Base-by-base conservation (phyloP, 2,113 vertebrate species). In the Chaetura pelagica region DNA sequence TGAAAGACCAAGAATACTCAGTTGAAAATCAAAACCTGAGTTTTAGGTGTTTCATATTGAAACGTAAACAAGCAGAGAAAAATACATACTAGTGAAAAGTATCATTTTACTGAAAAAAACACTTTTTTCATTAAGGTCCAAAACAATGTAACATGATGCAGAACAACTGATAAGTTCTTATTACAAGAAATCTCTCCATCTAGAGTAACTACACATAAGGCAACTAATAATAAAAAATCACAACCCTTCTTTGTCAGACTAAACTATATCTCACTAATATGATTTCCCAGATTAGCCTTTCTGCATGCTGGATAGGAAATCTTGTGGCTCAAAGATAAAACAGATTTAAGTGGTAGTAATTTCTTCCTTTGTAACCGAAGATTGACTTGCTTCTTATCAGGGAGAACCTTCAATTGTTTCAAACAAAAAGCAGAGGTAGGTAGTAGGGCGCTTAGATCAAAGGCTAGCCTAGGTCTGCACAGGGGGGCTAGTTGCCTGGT, bases 371-470 rank as follows among this genome's bases (percentile, higher is more conserved):
- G 79, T 96, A 97, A 96, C 95, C 88, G 86, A 95, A 96, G 95
- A 96, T 80, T 96, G 88, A 83, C 94, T 96, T 88, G 61, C 40
- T 78, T 16, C 95, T 97, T 97, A 97, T 97, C 97, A 96, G 95
- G 49, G 84, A 90, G 82, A 90, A 82, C 86, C 59, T 92, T 67
- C 95, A 92, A 94, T 90, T 82, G 84, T 90, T 94, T 96, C 89
- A 92, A 93, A 94, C 89, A 84, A 91, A 92, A 92, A 95, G 74
- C 93, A 96, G 93, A 89, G 72, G 54, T 94, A 80, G 89, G 87
- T 95, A 88, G 77, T 83, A 46, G 89, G 93, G 81, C 81, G 89
- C 55, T 62, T 59, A 92, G 87, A 97, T 97, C 96, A 97, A 97
- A 97, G 94, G 95, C 81, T 67, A 67, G 55, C 61, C 80, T 84